These are phyloP conservation scores for Drosophila buzzatii DNA, from an alignment of 2,888 invertebrate species.

Conservation along the genomic window DNA sequence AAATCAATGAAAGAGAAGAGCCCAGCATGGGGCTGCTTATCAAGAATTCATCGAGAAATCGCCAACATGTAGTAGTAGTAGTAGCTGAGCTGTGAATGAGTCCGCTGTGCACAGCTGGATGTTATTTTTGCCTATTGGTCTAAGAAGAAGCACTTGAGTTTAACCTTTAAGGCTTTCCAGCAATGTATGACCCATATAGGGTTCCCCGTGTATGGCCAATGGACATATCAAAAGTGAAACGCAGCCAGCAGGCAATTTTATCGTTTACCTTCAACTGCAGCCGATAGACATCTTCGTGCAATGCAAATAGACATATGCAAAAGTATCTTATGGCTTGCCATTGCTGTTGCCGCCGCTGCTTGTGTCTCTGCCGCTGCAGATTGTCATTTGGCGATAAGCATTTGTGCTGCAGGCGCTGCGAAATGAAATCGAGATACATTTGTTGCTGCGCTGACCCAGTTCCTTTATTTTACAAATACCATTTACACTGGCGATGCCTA, in stretches of 20 bases:
- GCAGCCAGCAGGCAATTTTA: slow-evolving; percentile 8
- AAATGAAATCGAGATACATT: slow-evolving; percentile 80
- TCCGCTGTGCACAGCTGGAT: slow-evolving; percentile 48
- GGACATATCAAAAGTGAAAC: slow-evolving; percentile 72
- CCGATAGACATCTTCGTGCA: slow-evolving; percentile 68
- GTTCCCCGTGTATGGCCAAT: background rate
- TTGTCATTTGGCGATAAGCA: slow-evolving; percentile 72
- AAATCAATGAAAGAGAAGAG: slow-evolving; percentile 28
- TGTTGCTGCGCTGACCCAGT: slow-evolving; percentile 72
- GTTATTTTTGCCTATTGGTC: slow-evolving; percentile 23
- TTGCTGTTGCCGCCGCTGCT: slow-evolving; percentile 1
- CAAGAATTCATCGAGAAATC: background rate
- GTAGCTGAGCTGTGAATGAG: slow-evolving; percentile 12
- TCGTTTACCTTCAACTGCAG: slow-evolving; percentile 71
- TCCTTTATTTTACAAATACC: slow-evolving; percentile 48
- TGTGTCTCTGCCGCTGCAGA: slow-evolving; percentile 31
- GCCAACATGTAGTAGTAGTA: background rate
- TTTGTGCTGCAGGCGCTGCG: slow-evolving; percentile 57
- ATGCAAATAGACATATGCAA: slow-evolving; percentile 57
- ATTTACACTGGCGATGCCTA: slow-evolving; percentile 31
- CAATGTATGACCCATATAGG: slow-evolving; percentile 62
- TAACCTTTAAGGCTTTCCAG: slow-evolving; percentile 55
- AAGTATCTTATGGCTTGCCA: slow-evolving; percentile 52
- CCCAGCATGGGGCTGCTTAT: slow-evolving; percentile 27
- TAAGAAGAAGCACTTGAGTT: slow-evolving; percentile 15